Percentiles rank a stretch among this genome's conserved stretches.
phyloP scores from a whole-genome alignment of 2,113 vertebrate species.

The Pandion haliaetus region DNA sequence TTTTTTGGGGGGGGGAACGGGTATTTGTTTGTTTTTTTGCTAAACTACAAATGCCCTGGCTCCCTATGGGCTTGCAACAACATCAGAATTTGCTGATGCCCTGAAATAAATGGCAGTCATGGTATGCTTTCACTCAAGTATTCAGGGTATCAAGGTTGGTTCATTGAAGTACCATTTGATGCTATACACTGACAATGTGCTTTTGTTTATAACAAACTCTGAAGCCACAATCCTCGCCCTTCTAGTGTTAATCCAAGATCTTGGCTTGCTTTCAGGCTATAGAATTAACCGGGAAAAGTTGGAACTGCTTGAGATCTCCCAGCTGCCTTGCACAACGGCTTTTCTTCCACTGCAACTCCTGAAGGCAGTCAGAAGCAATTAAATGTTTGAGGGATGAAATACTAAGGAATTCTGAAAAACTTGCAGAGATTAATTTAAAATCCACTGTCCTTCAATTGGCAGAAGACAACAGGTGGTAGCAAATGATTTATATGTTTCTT shows the following conservation, averaged over 20 bases:
- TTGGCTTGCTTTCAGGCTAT: slow-evolving; percentile 68
- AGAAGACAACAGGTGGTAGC: slow-evolving; percentile 10
- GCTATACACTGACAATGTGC: slow-evolving; percentile 62
- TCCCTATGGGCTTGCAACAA: background rate
- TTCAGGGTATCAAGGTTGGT: slow-evolving; percentile 45
- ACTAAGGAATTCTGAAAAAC: slow-evolving; percentile 28
- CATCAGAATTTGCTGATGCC: slow-evolving; percentile 22
- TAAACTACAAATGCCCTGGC: background rate
- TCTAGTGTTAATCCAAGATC: slow-evolving; percentile 65
- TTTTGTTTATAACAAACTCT: slow-evolving; percentile 64
- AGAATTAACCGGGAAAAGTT: slow-evolving; percentile 66
- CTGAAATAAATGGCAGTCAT: slow-evolving; percentile 6
- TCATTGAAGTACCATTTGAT: slow-evolving; percentile 55
- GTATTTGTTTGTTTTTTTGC: background rate
- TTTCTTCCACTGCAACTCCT: slow-evolving; percentile 47
- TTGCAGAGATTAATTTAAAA: background rate
- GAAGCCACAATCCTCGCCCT: slow-evolving; percentile 61
- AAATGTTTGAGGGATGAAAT: slow-evolving; percentile 42
- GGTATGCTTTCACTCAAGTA: slow-evolving; percentile 21
- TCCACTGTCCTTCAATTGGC: slow-evolving; percentile 9
- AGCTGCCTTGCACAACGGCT: slow-evolving; percentile 53
- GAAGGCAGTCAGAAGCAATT: slow-evolving; percentile 59
- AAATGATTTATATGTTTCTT: slow-evolving; percentile 6
- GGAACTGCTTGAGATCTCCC: slow-evolving; percentile 61
- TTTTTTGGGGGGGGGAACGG: background rate